Base-by-base conservation (phyloP, 2,113 vertebrate species). In the Trogon surrucura region DNA sequence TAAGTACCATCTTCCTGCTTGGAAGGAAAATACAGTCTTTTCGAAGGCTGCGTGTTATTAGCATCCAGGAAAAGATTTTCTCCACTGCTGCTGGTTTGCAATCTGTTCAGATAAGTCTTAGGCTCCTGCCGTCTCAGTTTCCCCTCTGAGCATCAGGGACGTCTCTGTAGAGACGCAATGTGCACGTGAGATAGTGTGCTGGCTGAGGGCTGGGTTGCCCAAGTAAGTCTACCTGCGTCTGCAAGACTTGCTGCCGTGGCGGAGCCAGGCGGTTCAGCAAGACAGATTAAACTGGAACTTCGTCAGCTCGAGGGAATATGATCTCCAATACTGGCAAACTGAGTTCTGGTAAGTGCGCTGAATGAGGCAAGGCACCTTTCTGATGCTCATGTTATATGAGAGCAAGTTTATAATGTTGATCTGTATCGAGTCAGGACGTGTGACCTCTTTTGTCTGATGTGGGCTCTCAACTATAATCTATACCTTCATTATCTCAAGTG, bases 401-500 rank as follows among this genome's bases (percentile, higher is more conserved):
- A 92, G 11, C 34, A 81, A 74, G 73, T 92, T 86, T 86, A 71
- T 91, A 38, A 75, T 41, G 72, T 51, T 92, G 88, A 84, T 80
- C 56, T 74, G 32, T 78, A 36, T 81, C 5, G 0, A 91, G 61
- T 56, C 60, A 60, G 91, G 73, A 92, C 0, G 7, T 34, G 83
- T 71, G 86, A 86, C 80, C 89, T 81, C 65, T 91, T 89, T 79
- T 80, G 77, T 74, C 89, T 87, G 61, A 34, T 79, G 53, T 51
- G 77, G 64, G 77, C 77, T 93, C 56, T 85, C 90, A 64, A 3
- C 69, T 81, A 81, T 60, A 66, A 95, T 86, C 80, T 92, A 81
- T 38, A 83, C 72, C 29, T 84, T 92, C 80, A 84, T 95, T 91
- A 93, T 73, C 77, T 78, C 60, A 44, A 91, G 89, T 30, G 89